A percentile compares a stretch with the other conserved stretches of the same genome.
These are phyloP conservation scores for Butorides virescens DNA, from an alignment of 2,113 vertebrate species.

Conservation along the genomic window DNA sequence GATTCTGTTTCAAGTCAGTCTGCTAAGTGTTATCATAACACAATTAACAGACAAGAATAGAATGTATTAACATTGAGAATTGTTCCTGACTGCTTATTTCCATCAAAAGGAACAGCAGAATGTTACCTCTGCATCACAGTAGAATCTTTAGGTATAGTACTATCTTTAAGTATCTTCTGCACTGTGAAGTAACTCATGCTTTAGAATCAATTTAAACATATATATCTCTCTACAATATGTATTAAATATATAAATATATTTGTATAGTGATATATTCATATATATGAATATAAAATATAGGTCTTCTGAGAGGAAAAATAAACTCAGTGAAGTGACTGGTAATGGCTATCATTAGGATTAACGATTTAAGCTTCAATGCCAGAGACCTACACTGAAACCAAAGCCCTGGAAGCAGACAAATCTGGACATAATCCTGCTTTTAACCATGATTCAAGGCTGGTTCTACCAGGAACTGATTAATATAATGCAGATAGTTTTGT, in stretches of 20 bases:
- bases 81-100: not conserved
- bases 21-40: not conserved
- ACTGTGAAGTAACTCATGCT: not conserved
- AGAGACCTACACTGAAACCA: not conserved
- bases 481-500: not conserved
- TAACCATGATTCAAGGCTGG: not conserved
- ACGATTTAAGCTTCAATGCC: not conserved
- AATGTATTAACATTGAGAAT: not conserved
- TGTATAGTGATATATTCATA: not conserved
- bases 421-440: not conserved
- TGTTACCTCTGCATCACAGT: not conserved
- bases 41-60: not conserved
- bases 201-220: not conserved
- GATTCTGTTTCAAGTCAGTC: not conserved
- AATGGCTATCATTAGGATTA: not conserved
- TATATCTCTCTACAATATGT: not conserved
- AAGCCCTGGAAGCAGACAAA: not conserved
- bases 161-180: not conserved
- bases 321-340: not conserved
- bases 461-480: not conserved
- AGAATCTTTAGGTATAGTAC: not conserved
- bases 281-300: not conserved
- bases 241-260: not conserved
- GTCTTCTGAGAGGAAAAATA: not conserved
- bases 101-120: not conserved